Percentiles rank a stretch among this genome's conserved stretches.
phyloP scores from a whole-genome alignment of 1,140 invertebrate genomes.

The Acromyrmex charruanus region DNA sequence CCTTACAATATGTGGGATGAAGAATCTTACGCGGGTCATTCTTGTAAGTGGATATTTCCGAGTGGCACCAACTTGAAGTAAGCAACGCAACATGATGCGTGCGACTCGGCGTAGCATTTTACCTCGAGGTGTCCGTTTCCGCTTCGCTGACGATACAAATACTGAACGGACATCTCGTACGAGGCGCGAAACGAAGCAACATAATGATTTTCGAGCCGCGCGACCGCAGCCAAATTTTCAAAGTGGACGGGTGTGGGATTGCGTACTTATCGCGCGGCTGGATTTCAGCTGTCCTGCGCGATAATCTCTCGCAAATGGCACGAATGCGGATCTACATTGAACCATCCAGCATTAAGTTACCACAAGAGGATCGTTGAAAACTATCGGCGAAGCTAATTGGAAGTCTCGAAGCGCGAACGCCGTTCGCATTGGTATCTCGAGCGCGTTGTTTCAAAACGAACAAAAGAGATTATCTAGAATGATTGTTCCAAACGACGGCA shows the following conservation, averaged over 20 bases:
- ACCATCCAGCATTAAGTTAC: conserved; percentile 29
- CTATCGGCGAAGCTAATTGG: conserved; percentile 45
- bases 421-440: conserved; percentile 4
- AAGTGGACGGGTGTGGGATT: conserved; percentile 28
- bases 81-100: conserved; percentile 45
- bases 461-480: conserved; percentile 14
- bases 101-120: conserved; percentile 43
- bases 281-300: conserved; percentile 56
- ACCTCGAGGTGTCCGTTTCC: conserved; percentile 72
- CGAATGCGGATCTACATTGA: conserved; percentile 3
- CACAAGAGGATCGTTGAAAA: conserved; percentile 19
- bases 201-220: conserved; percentile 36
- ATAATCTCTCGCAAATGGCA: conserved; percentile 44
- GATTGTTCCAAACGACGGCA: conserved; percentile 1
- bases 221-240: conserved; percentile 56
- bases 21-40: conserved; percentile 55
- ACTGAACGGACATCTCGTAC: conserved; percentile 26
- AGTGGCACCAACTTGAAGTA: conserved; percentile 61
- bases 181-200: conserved; percentile 52
- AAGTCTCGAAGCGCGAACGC: conserved; percentile 39
- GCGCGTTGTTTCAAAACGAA: conserved; percentile 18
- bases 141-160: conserved; percentile 66
- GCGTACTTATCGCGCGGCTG: conserved; percentile 32
- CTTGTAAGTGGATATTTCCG: conserved; percentile 77
- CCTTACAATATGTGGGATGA: conserved; percentile 28